Evolutionary conservation across 2,113 vertebrate species (phyloP).

Genomic region (Xiphophorus hellerii): DNA sequence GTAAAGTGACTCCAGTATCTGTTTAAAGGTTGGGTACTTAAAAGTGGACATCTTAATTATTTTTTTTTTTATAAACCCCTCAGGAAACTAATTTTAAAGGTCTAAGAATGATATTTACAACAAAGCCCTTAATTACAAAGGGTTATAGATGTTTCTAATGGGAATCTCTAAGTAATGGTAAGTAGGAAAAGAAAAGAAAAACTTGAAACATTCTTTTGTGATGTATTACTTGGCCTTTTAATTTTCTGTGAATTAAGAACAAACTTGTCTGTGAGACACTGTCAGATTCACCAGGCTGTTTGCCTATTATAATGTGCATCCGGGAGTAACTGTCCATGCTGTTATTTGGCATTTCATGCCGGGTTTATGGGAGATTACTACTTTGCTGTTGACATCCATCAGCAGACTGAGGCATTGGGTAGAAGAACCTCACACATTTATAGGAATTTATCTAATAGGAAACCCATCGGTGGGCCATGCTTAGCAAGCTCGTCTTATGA

Average conservation of each 20-base stretch:
- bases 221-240: background rate
- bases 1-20: no score
- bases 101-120: background rate
- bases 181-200: background rate
- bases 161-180: background rate
- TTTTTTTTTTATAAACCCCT: no score
- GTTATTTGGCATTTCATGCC: conserved; percentile 31
- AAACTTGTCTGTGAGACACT: background rate
- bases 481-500: conserved; percentile 38
- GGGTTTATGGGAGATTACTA: conserved; percentile 46
- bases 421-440: background rate
- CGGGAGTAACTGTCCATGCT: conserved; percentile 23
- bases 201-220: background rate
- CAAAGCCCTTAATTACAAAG: background rate
- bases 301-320: conserved; percentile 16
- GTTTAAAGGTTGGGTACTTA: no score
- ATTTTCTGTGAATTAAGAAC: background rate
- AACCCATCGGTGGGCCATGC: conserved; percentile 45
- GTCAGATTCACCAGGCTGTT: background rate
- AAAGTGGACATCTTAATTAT: no score
- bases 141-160: background rate
- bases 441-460: conserved; percentile 61
- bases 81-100: no score
- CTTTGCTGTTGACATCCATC: conserved; percentile 29
- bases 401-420: conserved; percentile 6